Evolutionary conservation across 2,113 vertebrate genomes (phyloP), one percentile per base, ranked within the genome.

Genomic region (Cavia aperea): DNA sequence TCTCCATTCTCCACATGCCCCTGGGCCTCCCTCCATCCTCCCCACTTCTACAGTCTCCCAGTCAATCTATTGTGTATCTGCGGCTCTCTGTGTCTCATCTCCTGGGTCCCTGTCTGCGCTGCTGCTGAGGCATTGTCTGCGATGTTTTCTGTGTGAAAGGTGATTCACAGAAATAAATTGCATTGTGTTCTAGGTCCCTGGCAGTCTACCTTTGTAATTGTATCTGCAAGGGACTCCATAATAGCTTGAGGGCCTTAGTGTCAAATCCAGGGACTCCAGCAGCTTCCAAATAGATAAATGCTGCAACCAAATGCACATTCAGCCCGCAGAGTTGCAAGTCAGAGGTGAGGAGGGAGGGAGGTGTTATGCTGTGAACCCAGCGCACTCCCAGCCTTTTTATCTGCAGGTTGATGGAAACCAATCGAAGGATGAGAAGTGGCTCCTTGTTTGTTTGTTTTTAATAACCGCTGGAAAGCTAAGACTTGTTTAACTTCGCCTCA

Each of bases 101-200:
- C 77, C 70, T 73, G 54, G 83, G 73, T 81, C 31, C 63, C 31
- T 77, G 68, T 75, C 84, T 58, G 58, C 39, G 12, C 86, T 51
- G 72, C 81, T 51, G 77, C 75, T 0, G 0, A 82, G 73, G 70
- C 90, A 92, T 86, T 95, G 91, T 93, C 86, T 88, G 39, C 9
- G 86, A 88, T 91, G 86, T 51, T 51, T 86, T 90, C 49, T 8
- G 46, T 84, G 94, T 86, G 94, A 94, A 94, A 95, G 93, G 92
- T 95, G 94, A 95, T 91, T 94, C 92, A 94, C 92, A 91, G 93
- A 97, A 97, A 97, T 97, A 96, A 97, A 97, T 83, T 96, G 86
- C 91, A 93, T 82, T 78, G 60, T 95, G 94, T 93, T 94, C 88
- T 94, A 93, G 95, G 94, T 91, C 92, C 54, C 0, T 31, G 81